Percentiles rank a stretch among this genome's conserved stretches.
These are phyloP conservation scores for Hydropsyche tenuis DNA, from an alignment of 1,140 invertebrate species.

Conservation along the genomic window DNA sequence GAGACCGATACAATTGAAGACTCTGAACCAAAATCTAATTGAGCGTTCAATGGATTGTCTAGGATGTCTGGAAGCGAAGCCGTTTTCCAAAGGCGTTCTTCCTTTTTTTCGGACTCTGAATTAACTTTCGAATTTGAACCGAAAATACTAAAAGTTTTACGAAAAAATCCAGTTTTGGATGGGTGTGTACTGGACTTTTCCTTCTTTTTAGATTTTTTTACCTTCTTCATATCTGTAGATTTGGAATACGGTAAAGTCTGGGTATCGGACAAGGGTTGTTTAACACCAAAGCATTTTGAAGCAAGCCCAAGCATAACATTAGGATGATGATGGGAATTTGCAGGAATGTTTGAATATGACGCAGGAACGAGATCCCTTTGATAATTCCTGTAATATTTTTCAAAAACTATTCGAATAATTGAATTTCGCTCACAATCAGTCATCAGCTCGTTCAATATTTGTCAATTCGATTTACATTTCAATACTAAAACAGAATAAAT, in stretches of 20 bases:
- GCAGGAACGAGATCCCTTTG: background rate
- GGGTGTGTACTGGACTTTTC: background rate
- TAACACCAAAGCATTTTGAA: conserved; percentile 62
- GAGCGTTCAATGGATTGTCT: background rate
- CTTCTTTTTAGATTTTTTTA: background rate
- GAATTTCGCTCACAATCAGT: no score
- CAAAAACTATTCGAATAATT: background rate
- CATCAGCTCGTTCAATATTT: no score
- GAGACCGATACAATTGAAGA: conserved; percentile 13
- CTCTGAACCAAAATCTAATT: background rate
- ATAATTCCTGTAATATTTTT: conserved; percentile 7
- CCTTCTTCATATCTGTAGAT: background rate
- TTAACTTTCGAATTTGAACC: background rate
- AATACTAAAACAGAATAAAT: no score
- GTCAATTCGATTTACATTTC: no score
- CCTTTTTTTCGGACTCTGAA: no score
- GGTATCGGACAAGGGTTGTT: conserved; percentile 57
- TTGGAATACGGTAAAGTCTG: conserved; percentile 1
- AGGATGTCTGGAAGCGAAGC: conserved; percentile 25
- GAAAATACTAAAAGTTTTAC: background rate
- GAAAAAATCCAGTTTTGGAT: background rate
- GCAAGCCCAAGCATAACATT: conserved; percentile 54
- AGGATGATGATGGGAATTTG: conserved; percentile 22
- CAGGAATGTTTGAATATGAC: background rate
- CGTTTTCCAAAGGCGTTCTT: background rate